A percentile compares a stretch with the other conserved stretches of the same genome.
Conservation (phyloP, 2,113 vertebrate genomes). For the Zootoca vivipara region DNA sequence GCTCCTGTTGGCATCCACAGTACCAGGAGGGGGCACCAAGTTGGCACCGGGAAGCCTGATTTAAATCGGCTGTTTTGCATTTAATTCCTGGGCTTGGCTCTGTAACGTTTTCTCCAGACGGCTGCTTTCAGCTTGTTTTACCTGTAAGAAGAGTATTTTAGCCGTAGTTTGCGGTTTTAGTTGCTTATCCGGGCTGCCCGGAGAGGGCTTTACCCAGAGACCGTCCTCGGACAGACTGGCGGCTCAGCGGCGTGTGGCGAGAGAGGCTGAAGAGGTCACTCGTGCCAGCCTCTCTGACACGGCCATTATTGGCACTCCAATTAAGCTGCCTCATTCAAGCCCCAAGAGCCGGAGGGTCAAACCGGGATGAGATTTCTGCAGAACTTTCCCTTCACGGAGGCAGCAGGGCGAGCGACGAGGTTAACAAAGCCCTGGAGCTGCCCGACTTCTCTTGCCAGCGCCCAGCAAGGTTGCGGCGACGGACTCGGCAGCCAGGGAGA, state of each 20-base stretch:
- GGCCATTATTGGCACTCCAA: background rate
- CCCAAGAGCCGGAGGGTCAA: background rate
- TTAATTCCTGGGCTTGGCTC: background rate
- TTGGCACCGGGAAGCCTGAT: background rate
- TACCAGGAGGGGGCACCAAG: no score
- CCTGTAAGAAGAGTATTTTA: background rate
- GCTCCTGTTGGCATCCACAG: no score
- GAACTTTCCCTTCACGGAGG: no score
- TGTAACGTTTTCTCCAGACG: no score
- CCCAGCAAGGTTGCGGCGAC: background rate
- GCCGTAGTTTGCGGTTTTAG: no score
- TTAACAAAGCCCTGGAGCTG: background rate
- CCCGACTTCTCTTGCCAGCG: background rate
- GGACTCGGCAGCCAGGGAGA: background rate
- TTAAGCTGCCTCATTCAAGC: background rate
- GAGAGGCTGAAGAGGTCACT: background rate
- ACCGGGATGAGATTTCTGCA: background rate
- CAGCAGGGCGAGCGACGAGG: background rate
- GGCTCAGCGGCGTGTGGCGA: background rate
- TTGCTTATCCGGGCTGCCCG: background rate
- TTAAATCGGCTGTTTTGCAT: background rate
- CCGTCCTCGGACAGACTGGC: background rate
- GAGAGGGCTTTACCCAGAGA: background rate
- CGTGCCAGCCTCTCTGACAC: background rate
- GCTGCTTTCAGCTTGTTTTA: background rate